Evolutionary conservation across 2,113 vertebrate genomes (phyloP).

Genomic region (Podocnemis expansa): DNA sequence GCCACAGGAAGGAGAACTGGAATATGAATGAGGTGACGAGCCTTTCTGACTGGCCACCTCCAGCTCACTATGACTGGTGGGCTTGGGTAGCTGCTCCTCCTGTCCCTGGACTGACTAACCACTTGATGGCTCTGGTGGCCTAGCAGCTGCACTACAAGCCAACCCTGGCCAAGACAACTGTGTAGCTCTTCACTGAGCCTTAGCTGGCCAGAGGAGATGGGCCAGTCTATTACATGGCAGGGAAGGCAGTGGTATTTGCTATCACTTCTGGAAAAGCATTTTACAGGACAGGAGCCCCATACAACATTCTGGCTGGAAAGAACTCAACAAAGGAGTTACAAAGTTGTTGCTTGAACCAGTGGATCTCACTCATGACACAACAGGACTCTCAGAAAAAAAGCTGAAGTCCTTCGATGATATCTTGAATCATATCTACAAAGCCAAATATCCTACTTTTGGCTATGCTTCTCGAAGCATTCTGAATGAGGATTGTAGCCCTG

Average conservation of each 20-base stretch:
- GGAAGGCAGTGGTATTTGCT: neutral
- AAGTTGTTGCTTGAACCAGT: slow-evolving; percentile 94
- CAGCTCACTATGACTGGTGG: too few relatives aligned
- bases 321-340: slow-evolving; percentile 92
- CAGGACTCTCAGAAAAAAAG: slow-evolving; percentile 86
- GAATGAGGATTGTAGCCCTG: slow-evolving; percentile 89
- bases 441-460: slow-evolving; percentile 94
- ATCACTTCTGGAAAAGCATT: slow-evolving; percentile 81
- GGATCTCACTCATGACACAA: slow-evolving; percentile 91
- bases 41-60: too few relatives aligned
- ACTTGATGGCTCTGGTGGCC: neutral
- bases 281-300: slow-evolving; percentile 90
- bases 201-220: neutral
- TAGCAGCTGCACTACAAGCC: neutral
- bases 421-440: slow-evolving; percentile 92
- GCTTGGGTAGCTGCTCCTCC: too few relatives aligned
- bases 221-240: neutral
- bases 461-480: slow-evolving; percentile 90
- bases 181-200: neutral
- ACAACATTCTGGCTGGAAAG: slow-evolving; percentile 90
- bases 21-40: neutral
- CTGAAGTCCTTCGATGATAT: slow-evolving; percentile 86
- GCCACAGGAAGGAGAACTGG: neutral
- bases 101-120: too few relatives aligned
- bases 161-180: neutral